Evolutionary conservation across 2,888 invertebrate species (phyloP).

Genomic region (Drosophila bunnanda): DNA sequence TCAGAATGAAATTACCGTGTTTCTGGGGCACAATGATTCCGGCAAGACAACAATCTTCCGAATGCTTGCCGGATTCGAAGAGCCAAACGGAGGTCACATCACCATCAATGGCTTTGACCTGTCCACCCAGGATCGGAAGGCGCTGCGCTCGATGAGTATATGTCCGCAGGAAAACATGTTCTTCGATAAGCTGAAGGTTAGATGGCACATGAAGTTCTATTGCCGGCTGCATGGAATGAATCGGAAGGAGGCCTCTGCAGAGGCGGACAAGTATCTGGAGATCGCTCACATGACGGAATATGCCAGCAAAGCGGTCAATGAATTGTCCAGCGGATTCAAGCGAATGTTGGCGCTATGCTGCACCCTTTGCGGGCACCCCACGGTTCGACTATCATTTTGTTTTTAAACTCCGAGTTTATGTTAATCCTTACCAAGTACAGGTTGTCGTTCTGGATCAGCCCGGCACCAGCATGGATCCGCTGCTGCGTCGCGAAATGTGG

Average conservation of each 20-base stretch:
- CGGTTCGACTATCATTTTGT: slow-evolving; percentile 62
- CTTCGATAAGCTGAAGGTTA: slow-evolving; percentile 91
- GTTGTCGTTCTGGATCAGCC: slow-evolving; percentile 90
- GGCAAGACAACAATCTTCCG: slow-evolving; percentile 96
- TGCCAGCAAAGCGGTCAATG: slow-evolving; percentile 86
- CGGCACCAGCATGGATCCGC: slow-evolving; percentile 93
- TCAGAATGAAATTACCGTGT: slow-evolving; percentile 93
- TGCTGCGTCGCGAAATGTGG: slow-evolving; percentile 92
- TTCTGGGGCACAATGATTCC: slow-evolving; percentile 91
- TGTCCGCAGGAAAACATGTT: slow-evolving; percentile 94
- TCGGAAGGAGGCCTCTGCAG: slow-evolving; percentile 85
- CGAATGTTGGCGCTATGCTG: slow-evolving; percentile 90
- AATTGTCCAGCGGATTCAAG: slow-evolving; percentile 90
- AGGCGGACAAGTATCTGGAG: slow-evolving; percentile 87
- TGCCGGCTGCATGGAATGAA: slow-evolving; percentile 88
- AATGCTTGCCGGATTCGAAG: slow-evolving; percentile 91
- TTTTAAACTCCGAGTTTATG: too few species aligned
- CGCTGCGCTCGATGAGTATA: slow-evolving; percentile 89
- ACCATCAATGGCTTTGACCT: slow-evolving; percentile 89
- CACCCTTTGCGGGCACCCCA: slow-evolving; percentile 89
- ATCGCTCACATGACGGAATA: slow-evolving; percentile 88
- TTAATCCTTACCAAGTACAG: slow-evolving; percentile 17
- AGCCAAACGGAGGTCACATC: slow-evolving; percentile 88
- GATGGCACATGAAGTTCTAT: slow-evolving; percentile 92
- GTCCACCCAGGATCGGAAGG: slow-evolving; percentile 86